Evolutionary conservation across 2,888 invertebrate species (phyloP).

Genomic region (Entomobrya multifasciata): DNA sequence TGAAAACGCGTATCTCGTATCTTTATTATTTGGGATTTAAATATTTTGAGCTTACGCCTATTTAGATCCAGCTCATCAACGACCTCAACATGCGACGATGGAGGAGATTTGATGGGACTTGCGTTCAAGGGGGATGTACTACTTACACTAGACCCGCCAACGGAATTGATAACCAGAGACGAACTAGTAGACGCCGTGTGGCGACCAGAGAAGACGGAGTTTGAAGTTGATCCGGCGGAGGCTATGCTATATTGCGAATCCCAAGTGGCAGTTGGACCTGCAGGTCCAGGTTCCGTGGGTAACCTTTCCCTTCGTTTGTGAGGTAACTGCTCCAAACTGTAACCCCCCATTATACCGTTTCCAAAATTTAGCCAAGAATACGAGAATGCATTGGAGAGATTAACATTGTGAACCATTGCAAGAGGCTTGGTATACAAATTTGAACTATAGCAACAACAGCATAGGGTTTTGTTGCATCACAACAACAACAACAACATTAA

Average conservation of each 20-base stretch:
- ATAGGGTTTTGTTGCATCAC: slow-evolving; percentile 13
- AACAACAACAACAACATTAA: too few relatives aligned
- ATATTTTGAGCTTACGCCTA: slow-evolving; percentile 73
- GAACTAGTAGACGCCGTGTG: slow-evolving; percentile 54
- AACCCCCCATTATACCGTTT: slow-evolving; percentile 68
- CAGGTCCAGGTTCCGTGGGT: slow-evolving; percentile 84
- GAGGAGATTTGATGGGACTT: slow-evolving; percentile 85
- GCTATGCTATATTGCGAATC: slow-evolving; percentile 58
- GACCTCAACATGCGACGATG: slow-evolving; percentile 81
- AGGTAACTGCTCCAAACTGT: slow-evolving; percentile 76
- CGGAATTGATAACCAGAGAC: slow-evolving; percentile 54
- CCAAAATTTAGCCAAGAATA: slow-evolving; percentile 73
- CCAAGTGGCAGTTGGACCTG: slow-evolving; percentile 63
- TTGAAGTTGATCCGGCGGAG: slow-evolving; percentile 36
- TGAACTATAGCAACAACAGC: slow-evolving; percentile 38
- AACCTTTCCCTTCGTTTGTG: slow-evolving; percentile 83
- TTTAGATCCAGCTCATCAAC: slow-evolving; percentile 77
- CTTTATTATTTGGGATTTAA: too few relatives aligned
- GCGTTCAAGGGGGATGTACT: slow-evolving; percentile 82
- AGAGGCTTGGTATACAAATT: slow-evolving; percentile 63
- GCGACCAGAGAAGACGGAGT: slow-evolving; percentile 59
- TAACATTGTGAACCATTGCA: slow-evolving; percentile 68
- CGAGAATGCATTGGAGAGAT: slow-evolving; percentile 71
- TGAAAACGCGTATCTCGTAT: background rate
- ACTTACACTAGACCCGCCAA: slow-evolving; percentile 56